phyloP scores from a whole-genome alignment of 2,797 vertebrate genomes.

The Lacerta agilis region DNA sequence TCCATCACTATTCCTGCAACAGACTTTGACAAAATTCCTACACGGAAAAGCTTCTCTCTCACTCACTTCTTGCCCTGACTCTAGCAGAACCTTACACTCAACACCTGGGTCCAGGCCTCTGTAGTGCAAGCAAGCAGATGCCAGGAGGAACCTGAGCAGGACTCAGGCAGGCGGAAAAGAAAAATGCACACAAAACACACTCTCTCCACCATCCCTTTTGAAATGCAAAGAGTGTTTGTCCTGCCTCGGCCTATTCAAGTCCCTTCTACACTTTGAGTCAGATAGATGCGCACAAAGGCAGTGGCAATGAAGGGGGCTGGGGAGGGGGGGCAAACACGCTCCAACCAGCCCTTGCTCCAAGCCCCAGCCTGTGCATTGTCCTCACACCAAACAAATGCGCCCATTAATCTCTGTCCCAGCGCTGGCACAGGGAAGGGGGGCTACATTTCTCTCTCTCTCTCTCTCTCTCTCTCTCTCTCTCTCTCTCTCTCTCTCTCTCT shows the following conservation, averaged over 20 bases:
- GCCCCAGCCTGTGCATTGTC: background rate
- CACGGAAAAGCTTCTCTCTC: background rate
- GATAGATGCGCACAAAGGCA: slow-evolving; percentile 21
- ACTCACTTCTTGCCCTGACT: rapidly evolving
- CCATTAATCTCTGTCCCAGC: slow-evolving; percentile 38
- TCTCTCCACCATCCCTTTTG: background rate
- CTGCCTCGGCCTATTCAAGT: slow-evolving; percentile 1
- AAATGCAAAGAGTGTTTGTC: background rate
- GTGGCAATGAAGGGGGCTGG: slow-evolving; percentile 13
- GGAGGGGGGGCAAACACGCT: slow-evolving; percentile 21
- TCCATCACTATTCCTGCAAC: background rate
- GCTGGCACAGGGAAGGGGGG: background rate
- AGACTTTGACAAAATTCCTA: background rate
- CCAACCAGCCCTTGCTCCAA: background rate
- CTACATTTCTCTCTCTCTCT: background rate
- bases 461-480: background rate
- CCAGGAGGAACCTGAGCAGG: background rate
- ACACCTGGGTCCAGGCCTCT: background rate
- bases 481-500: background rate
- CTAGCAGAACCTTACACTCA: rapidly evolving
- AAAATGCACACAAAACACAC: background rate
- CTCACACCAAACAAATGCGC: background rate
- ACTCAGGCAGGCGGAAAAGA: rapidly evolving
- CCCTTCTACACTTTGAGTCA: background rate
- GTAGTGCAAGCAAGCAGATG: background rate